A percentile compares a stretch with the other conserved stretches of the same genome.
Evolutionary conservation across 2,113 vertebrate genomes (phyloP).

Genomic region (Melanerpes formicivorus): DNA sequence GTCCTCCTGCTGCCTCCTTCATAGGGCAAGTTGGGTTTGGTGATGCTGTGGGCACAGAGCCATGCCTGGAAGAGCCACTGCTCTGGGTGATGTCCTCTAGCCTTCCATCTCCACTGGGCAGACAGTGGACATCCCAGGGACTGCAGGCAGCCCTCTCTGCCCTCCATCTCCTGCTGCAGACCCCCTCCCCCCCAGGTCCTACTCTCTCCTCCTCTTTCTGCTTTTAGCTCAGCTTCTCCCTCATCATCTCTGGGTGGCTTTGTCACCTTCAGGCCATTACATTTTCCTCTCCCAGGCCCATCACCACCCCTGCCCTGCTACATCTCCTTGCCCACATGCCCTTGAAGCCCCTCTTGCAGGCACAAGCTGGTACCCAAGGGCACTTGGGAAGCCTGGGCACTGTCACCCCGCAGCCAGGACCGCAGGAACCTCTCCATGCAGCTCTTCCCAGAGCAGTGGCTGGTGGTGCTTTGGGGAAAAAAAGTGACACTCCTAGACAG

Average conservation of each 20-base stretch:
- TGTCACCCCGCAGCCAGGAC: neutral
- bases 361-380: neutral
- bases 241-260: neutral
- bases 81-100: too few relatives aligned
- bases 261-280: neutral
- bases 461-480: neutral
- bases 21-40: neutral
- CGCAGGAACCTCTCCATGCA: neutral
- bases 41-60: neutral
- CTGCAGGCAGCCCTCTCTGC: neutral
- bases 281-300: neutral
- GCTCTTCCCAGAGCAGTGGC: neutral
- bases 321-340: neutral
- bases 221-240: neutral
- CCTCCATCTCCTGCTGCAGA: neutral
- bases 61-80: neutral
- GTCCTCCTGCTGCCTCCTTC: neutral
- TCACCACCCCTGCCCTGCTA: rapidly evolving
- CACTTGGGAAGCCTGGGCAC: neutral
- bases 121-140: rapidly evolving
- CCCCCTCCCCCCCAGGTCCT: neutral
- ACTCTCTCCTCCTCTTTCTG: neutral
- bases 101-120: rapidly evolving
- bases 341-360: neutral
- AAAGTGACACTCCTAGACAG: neutral